Percentiles rank a stretch among this genome's conserved stretches.
These are phyloP conservation scores for Bubo blakistoni DNA, from an alignment of 2,113 vertebrate genomes.

Conservation along the genomic window DNA sequence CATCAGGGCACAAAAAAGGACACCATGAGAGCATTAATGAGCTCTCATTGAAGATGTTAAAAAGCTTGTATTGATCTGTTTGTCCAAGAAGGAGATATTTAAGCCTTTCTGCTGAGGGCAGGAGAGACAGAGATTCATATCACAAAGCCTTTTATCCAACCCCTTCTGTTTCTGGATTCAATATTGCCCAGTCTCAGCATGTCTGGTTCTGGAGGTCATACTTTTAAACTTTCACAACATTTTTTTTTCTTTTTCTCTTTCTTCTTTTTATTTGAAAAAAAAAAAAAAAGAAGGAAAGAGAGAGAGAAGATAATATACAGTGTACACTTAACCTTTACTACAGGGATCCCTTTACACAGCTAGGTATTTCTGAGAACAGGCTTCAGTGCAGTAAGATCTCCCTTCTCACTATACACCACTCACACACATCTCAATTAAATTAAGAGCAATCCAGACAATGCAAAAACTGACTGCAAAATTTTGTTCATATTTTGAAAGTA, in stretches of 20 bases:
- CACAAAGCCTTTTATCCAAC: slow-evolving; percentile 90
- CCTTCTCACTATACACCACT: not conserved
- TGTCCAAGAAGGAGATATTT: slow-evolving; percentile 96
- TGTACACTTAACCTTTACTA: slow-evolving; percentile 60
- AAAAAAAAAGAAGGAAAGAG: not conserved
- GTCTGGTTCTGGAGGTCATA: slow-evolving; percentile 84
- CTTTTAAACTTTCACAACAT: slow-evolving; percentile 66
- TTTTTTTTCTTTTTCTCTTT: not conserved
- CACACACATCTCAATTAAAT: slow-evolving; percentile 16
- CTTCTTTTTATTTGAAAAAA: not conserved
- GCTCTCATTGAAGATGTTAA: slow-evolving; percentile 95
- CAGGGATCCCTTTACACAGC: slow-evolving; percentile 33
- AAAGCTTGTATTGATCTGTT: slow-evolving; percentile 96
- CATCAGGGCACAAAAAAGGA: slow-evolving; percentile 84
- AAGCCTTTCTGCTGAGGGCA: slow-evolving; percentile 89
- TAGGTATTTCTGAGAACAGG: slow-evolving; percentile 34
- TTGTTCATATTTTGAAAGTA: not conserved
- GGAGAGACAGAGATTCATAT: slow-evolving; percentile 87
- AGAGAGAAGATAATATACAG: slow-evolving; percentile 18
- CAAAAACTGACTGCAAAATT: not conserved
- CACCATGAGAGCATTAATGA: slow-evolving; percentile 87
- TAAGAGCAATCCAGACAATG: not conserved
- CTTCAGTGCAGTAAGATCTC: slow-evolving; percentile 17
- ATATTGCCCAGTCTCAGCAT: slow-evolving; percentile 80
- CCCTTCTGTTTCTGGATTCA: slow-evolving; percentile 80